These are phyloP conservation scores for Parasteatoda tepidariorum DNA, from an alignment of 1,140 invertebrate species.

Conservation along the genomic window DNA sequence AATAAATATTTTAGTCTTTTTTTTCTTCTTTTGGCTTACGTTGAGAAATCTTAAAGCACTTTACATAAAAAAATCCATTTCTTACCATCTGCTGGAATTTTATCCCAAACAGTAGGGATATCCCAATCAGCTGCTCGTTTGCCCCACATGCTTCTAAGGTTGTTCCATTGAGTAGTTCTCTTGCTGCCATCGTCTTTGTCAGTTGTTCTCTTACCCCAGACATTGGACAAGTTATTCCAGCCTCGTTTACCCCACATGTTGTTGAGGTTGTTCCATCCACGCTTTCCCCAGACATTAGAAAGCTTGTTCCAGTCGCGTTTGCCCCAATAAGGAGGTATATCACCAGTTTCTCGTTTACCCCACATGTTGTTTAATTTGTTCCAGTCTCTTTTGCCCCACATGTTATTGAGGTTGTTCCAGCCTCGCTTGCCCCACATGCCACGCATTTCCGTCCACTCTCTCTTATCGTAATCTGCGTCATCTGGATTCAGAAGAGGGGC, in stretches of 20 bases:
- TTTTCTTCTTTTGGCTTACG: no score
- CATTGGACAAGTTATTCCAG: constrained; percentile 56
- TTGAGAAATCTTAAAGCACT: no score
- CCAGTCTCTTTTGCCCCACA: constrained; percentile 62
- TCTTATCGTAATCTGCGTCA: background rate
- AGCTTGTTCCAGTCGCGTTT: constrained; percentile 59
- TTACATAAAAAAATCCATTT: no score
- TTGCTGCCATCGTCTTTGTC: constrained; percentile 51
- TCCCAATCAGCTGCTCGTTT: constrained; percentile 46
- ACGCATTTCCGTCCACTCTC: constrained; percentile 62
- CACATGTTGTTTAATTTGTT: constrained; percentile 62
- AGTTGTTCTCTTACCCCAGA: constrained; percentile 67
- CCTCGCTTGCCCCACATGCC: constrained; percentile 55
- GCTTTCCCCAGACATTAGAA: constrained; percentile 77
- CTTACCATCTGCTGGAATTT: constrained; percentile 28
- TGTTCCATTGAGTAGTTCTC: constrained; percentile 62
- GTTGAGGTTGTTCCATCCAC: constrained; percentile 64
- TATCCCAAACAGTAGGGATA: constrained; percentile 21
- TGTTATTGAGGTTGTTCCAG: constrained; percentile 60
- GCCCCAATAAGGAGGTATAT: background rate
- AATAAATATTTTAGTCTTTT: no score
- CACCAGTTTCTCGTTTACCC: constrained; percentile 66
- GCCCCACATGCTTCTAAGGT: constrained; percentile 62
- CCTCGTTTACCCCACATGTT: constrained; percentile 62
- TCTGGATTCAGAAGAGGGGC: background rate